Evolutionary conservation across 2,888 invertebrate genomes (phyloP).

Genomic region (Diplazon laetatorius): DNA sequence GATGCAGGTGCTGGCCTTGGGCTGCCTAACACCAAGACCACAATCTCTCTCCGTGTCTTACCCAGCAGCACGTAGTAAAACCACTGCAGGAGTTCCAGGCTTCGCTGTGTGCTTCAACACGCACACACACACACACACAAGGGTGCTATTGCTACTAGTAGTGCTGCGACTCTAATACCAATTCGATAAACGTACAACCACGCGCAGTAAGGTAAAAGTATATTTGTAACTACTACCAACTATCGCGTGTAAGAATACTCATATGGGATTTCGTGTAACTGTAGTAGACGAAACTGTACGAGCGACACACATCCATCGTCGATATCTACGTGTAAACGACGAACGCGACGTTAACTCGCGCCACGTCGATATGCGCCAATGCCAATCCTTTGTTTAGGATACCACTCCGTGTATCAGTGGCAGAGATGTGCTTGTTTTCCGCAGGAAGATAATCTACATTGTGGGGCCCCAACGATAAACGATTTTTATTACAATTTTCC

Average conservation of each 20-base stretch:
- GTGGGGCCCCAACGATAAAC: conserved; percentile 16
- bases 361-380: conserved; percentile 59
- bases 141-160: neutral
- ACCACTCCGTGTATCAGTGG: conserved; percentile 62
- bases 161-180: conserved; percentile 2
- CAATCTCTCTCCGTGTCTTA: conserved; percentile 69
- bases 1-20: conserved; percentile 81
- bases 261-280: neutral
- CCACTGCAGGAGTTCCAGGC: conserved; percentile 34
- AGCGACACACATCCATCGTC: conserved; percentile 33
- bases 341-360: conserved; percentile 12
- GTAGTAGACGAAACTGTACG: neutral
- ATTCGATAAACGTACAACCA: neutral
- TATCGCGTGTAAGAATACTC: neutral
- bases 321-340: conserved; percentile 45
- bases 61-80: conserved; percentile 58
- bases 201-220: neutral
- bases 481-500: too few relatives aligned
- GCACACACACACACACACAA: conserved; percentile 29
- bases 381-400: conserved; percentile 73
- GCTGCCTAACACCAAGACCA: conserved; percentile 78
- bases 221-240: neutral
- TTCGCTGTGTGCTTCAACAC: conserved; percentile 22
- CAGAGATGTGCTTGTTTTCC: conserved; percentile 55
- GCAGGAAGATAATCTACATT: too few relatives aligned